These are phyloP conservation scores for Phrixothrix hirtus DNA, from an alignment of 2,888 invertebrate species.

Conservation along the genomic window DNA sequence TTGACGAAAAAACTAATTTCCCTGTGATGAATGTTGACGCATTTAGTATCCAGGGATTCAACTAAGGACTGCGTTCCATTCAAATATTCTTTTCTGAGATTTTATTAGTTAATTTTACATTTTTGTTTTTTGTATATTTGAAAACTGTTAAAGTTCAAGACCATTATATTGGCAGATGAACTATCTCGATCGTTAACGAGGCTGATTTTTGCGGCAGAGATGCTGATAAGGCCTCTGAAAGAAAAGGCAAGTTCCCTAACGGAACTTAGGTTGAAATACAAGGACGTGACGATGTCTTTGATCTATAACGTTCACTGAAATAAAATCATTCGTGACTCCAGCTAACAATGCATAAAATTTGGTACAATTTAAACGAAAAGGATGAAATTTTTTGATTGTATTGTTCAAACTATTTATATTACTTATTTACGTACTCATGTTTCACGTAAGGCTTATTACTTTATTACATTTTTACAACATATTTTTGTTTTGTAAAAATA, in stretches of 20 bases:
- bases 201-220: slow-evolving; percentile 24
- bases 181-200: slow-evolving; percentile 28
- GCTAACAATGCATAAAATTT: slow-evolving; percentile 30
- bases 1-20: slow-evolving; percentile 41
- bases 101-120: slow-evolving; percentile 25
- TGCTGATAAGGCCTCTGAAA: slow-evolving; percentile 25
- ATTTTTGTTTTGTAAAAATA: too few species aligned
- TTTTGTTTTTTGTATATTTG: slow-evolving; percentile 5
- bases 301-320: slow-evolving; percentile 26
- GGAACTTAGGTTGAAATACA: slow-evolving; percentile 29
- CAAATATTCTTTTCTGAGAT: slow-evolving; percentile 5
- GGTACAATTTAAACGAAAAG: slow-evolving; percentile 10
- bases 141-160: slow-evolving; percentile 17
- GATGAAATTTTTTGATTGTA: not conserved
- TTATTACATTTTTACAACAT: too few species aligned
- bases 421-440: too few species aligned
- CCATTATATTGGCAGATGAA: slow-evolving; percentile 29
- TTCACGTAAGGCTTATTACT: too few species aligned
- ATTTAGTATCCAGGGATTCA: slow-evolving; percentile 14
- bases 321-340: slow-evolving; percentile 25
- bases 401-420: too few species aligned
- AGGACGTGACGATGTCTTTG: slow-evolving; percentile 36
- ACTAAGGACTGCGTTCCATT: slow-evolving; percentile 8
- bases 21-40: slow-evolving; percentile 36
- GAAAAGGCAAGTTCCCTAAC: slow-evolving; percentile 31